Conservation (phyloP, 2,888 invertebrate species). For the Ornithoptera priamus region DNA sequence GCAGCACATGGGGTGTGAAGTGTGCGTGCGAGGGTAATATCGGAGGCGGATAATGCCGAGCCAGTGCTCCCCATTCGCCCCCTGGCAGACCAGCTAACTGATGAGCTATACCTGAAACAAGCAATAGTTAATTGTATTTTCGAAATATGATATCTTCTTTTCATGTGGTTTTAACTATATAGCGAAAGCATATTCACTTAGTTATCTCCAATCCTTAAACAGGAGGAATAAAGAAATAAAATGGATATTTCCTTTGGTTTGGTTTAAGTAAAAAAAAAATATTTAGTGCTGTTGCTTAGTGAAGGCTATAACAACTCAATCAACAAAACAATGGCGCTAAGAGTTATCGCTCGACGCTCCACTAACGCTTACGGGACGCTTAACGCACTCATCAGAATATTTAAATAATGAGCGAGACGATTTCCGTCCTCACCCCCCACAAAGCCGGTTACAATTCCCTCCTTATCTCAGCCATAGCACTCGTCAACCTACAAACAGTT, state of each 20-base stretch:
- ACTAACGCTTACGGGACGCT: constrained; percentile 64
- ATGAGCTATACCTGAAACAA: constrained; percentile 84
- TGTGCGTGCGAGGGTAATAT: constrained; percentile 77
- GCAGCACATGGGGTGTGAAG: constrained; percentile 80
- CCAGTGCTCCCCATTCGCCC: constrained; percentile 82
- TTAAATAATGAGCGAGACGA: constrained; percentile 67
- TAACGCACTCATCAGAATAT: constrained; percentile 73
- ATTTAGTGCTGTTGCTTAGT: not conserved
- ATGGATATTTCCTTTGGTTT: no score
- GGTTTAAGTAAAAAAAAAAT: no score
- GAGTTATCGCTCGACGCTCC: constrained; percentile 61
- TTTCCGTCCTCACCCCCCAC: constrained; percentile 43
- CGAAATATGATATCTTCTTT: no score
- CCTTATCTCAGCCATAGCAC: constrained; percentile 69
- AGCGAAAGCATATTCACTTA: no score
- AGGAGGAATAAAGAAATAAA: no score
- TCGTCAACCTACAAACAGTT: constrained; percentile 39
- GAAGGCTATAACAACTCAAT: constrained; percentile 57
- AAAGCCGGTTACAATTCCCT: constrained; percentile 56
- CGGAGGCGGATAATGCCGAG: constrained; percentile 80
- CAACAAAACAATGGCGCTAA: constrained; percentile 66
- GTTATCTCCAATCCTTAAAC: no score
- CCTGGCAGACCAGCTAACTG: constrained; percentile 86
- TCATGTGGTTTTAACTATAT: no score
- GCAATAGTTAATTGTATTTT: not conserved